These are phyloP conservation scores for Mechanitis mazaeus DNA, from an alignment of 2,888 invertebrate genomes.

Conservation along the genomic window DNA sequence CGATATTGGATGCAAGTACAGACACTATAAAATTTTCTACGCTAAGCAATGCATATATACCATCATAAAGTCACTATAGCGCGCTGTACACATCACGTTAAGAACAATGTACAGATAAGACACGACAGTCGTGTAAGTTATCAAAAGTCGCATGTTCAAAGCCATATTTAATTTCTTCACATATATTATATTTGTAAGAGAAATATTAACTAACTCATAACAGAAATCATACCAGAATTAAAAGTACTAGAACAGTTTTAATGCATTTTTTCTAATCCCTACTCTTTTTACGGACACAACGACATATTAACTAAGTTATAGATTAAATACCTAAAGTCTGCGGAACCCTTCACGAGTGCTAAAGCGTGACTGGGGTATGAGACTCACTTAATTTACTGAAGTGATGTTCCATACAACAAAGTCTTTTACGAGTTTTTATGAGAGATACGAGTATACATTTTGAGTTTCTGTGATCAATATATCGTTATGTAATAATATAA, in stretches of 20 bases:
- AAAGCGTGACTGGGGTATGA: slow-evolving; percentile 53
- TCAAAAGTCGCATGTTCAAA: not conserved
- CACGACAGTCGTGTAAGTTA: not conserved
- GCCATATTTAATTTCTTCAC: no score
- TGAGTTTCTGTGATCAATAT: slow-evolving; percentile 23
- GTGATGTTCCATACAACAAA: slow-evolving; percentile 42
- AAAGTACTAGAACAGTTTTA: no score
- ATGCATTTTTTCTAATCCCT: no score
- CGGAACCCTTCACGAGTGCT: slow-evolving; percentile 39
- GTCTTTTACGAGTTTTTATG: slow-evolving; percentile 39
- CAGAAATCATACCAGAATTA: no score
- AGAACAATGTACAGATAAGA: slow-evolving; percentile 12
- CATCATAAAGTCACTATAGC: slow-evolving; percentile 24
- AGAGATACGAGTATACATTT: slow-evolving; percentile 22
- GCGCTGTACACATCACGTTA: slow-evolving; percentile 16
- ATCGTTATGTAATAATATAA: not conserved
- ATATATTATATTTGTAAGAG: no score
- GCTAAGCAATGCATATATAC: slow-evolving; percentile 23
- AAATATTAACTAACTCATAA: no score
- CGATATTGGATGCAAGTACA: slow-evolving; percentile 21
- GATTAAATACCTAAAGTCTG: slow-evolving; percentile 15
- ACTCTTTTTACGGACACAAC: no score
- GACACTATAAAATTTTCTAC: slow-evolving; percentile 26
- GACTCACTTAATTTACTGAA: slow-evolving; percentile 56
- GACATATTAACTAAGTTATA: no score